Base-by-base conservation (phyloP, 2,888 invertebrate species). In the Tenodera sinensis region DNA sequence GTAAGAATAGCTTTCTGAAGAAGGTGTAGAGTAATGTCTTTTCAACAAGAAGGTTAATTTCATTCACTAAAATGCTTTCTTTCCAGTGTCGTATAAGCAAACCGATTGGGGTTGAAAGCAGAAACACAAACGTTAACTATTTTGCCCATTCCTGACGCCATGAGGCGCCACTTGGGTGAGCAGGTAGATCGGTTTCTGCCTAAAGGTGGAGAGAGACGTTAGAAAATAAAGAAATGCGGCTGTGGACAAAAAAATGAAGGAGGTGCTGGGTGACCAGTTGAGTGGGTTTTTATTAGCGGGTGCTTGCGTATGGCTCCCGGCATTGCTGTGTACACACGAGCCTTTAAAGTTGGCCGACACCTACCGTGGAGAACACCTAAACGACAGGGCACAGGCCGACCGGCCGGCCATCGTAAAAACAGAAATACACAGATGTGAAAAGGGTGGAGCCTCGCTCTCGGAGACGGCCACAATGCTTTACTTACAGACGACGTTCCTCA, bases 211-310 rank as follows among this genome's bases (percentile, higher is more conserved):
- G 25, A 15, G 54, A 54, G 54, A 25, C 54, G 54, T 71, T 71
- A 25, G 54, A 71, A 71, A 71, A 71, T 71, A 54, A 54, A 54
- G 54, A 54, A 54, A 15, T 54, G 54, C 15, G 54, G 54, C 54
- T 54, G 15, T 71, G 25, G 20, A 71, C 28, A 34, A 30, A 34
- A 34, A 84, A 28, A 28, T 42, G 4, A 47, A 85, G 28, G 27
- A 27, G 28, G 47, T 85, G 47, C 8, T 71, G 54, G 34, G 54
- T 71, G 20, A 71, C 54, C 54, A 71, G 42, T 25, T 85, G 85
- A 86, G 86, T 86, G 86, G 81, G 86, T 86, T 86, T 86, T 86
- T 86, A 86, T 86, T 86, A 86, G 54, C 85, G 28, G 28, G 54
- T 54, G 15, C 20, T 54, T 28, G 85, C 86, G 28, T 71, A 86